These are phyloP conservation scores for Phallusia fumigata DNA, from an alignment of 23 tunicate species.

Conservation along the genomic window DNA sequence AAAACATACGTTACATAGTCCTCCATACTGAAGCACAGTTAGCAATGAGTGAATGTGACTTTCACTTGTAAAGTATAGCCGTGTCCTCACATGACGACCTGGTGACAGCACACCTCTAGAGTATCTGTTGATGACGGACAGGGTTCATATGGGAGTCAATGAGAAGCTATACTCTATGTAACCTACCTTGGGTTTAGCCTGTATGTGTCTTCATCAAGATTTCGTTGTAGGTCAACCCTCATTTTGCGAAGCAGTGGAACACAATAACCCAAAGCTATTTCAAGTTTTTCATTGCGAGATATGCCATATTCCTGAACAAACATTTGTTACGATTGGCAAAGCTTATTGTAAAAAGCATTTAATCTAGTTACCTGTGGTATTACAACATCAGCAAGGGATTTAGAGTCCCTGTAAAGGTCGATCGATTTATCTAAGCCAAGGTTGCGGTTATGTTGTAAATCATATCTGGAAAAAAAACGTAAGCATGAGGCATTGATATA, in stretches of 20 bases:
- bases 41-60: slow-evolving; percentile 97
- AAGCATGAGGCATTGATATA: not conserved
- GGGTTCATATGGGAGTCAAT: too few species aligned
- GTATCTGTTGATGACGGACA: slow-evolving; percentile 43
- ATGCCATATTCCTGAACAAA: slow-evolving; percentile 83
- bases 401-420: slow-evolving; percentile 77
- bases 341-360: not conserved
- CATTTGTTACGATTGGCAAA: not conserved
- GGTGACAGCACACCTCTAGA: slow-evolving; percentile 96
- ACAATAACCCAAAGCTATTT: slow-evolving; percentile 92
- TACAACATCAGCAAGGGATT: slow-evolving; percentile 92
- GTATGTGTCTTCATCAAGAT: slow-evolving; percentile 94
- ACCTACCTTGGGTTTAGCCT: slow-evolving; percentile 81
- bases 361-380: slow-evolving; percentile 84
- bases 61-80: slow-evolving; percentile 97
- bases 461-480: slow-evolving; percentile 54
- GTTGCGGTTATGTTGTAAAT: slow-evolving; percentile 78
- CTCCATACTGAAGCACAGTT: slow-evolving; percentile 93
- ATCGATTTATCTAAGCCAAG: slow-evolving; percentile 55
- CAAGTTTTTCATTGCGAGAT: slow-evolving; percentile 75
- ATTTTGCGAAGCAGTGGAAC: slow-evolving; percentile 87
- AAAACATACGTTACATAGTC: slow-evolving; percentile 80
- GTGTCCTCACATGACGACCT: slow-evolving; percentile 91
- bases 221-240: slow-evolving; percentile 85
- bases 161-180: not conserved